phyloP scores from a whole-genome alignment of 2,113 vertebrate species.

The Vombatus ursinus region DNA sequence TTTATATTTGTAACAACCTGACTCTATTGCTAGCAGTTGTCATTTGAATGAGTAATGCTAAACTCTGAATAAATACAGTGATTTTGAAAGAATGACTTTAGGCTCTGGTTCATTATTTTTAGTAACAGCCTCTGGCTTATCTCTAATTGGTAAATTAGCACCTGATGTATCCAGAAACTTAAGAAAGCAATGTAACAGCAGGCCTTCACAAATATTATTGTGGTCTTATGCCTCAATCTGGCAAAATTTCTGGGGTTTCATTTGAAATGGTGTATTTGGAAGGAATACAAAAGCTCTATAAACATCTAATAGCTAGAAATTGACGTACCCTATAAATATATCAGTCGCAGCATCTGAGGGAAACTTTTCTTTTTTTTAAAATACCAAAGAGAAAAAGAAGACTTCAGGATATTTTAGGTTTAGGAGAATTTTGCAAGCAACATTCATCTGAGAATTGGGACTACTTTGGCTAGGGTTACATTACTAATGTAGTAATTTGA shows the following conservation, averaged over 20 bases:
- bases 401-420: conserved; percentile 22
- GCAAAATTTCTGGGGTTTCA: conserved; percentile 49
- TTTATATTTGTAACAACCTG: conserved; percentile 38
- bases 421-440: conserved; percentile 14
- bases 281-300: conserved; percentile 19
- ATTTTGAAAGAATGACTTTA: background rate
- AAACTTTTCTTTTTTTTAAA: background rate
- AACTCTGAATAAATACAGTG: background rate
- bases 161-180: conserved; percentile 23
- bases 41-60: conserved; percentile 6
- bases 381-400: conserved; percentile 43
- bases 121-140: background rate
- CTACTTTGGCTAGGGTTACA: conserved; percentile 15
- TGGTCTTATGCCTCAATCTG: background rate
- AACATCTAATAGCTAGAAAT: conserved; percentile 33
- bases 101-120: conserved; percentile 24
- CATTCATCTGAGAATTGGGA: conserved; percentile 7
- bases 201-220: background rate
- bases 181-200: conserved; percentile 26
- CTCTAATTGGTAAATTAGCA: conserved; percentile 22
- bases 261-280: conserved; percentile 34
- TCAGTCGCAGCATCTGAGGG: background rate
- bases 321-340: conserved; percentile 7
- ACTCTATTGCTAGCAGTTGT: conserved; percentile 17
- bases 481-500: conserved; percentile 36